phyloP scores from a whole-genome alignment of 2,797 vertebrate genomes.

The Gallinago stenura region DNA sequence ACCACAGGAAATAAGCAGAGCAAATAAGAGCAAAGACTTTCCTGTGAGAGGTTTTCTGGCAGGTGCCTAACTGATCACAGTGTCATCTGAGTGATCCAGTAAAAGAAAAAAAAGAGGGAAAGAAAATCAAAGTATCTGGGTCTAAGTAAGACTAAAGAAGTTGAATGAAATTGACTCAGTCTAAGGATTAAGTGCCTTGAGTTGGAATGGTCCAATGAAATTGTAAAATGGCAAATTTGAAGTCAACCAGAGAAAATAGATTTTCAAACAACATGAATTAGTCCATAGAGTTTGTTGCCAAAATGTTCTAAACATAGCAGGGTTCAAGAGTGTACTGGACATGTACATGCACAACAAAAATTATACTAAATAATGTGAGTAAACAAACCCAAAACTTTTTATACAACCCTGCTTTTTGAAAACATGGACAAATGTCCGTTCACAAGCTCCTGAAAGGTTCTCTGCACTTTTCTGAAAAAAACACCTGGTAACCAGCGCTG shows the following conservation, averaged over 20 bases:
- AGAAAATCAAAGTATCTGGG: neutral
- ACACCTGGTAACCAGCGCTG: neutral
- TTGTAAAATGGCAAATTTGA: neutral
- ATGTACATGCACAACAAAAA: neutral
- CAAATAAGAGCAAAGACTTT: neutral
- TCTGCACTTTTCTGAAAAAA: neutral
- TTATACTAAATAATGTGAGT: neutral
- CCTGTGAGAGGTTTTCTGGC: neutral
- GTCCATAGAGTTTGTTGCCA: neutral
- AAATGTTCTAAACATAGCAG: neutral
- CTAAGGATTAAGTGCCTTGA: neutral
- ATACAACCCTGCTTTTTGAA: neutral
- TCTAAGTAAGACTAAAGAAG: neutral
- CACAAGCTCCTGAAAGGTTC: neutral
- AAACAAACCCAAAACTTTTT: neutral
- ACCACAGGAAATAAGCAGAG: slow-evolving; percentile 2
- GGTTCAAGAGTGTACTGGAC: neutral
- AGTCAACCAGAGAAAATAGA: neutral
- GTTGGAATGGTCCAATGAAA: neutral
- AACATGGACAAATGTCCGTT: neutral
- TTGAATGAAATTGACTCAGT: neutral
- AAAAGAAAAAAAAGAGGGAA: neutral
- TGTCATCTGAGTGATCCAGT: neutral
- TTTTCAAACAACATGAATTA: neutral
- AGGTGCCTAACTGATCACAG: neutral